Evolutionary conservation across 1,140 invertebrate species (phyloP), one percentile per base, ranked within the genome.

Genomic region (Eufriesea mexicana): DNA sequence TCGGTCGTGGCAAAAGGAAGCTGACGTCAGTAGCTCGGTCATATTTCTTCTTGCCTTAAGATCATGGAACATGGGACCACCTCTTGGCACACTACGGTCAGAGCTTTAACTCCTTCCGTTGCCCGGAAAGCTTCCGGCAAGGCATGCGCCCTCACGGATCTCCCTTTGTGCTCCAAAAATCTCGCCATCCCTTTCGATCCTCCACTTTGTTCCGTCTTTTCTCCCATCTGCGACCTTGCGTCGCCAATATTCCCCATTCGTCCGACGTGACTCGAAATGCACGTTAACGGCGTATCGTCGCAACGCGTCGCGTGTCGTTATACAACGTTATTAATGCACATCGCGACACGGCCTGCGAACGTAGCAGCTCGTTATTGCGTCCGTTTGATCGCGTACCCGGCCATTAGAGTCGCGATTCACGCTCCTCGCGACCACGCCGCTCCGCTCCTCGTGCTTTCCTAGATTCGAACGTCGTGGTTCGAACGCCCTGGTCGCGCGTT

Each of bases 11-110:
- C 89, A 92, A 92, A 92, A 91, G 91, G 89, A 91, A 90, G 88
- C 88, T 89, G 86, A 90, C 88, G 89, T 90, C 86, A 82, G 88
- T 89, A 89, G 88, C 85, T 85, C 87, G 91, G 88, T 92, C 92
- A 89, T 92, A 93, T 93, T 93, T 93, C 92, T 93, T 92, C 82
- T 90, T 90, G 91, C 89, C 81, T 89, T 89, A 89, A 89, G 87
- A 89, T 89, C 87, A 84, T 79, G 87, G 79, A 86, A 78, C 79
- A 54, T 59, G 86, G 84, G 87, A 86, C 88, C 88, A 89, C 87
- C 87, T 89, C 86, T 79, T 77, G 51, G 64, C 61, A 28, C 55
- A 49, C 71, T 28, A 64, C 51, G 54, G 54, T 23, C 54, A 6
- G 47, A 45, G 35, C 62, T 76, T 80, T 62, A 83, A 87, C 71